phyloP scores from a whole-genome alignment of 2,113 vertebrate species.

The Xenotilapia flavipinnis region DNA sequence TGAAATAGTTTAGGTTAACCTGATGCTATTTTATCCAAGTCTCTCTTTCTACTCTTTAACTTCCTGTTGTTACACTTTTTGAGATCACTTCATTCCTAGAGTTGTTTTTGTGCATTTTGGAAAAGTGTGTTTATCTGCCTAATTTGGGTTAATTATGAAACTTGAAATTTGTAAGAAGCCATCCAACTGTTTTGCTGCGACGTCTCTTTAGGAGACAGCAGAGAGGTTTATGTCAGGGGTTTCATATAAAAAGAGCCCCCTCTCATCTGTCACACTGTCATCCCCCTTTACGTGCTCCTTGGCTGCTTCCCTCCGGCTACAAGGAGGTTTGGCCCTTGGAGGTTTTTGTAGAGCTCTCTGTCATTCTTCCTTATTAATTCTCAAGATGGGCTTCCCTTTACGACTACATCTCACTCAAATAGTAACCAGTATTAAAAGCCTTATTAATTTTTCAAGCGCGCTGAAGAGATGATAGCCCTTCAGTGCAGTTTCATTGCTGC shows the following conservation, averaged over 20 bases:
- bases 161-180: not conserved
- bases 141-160: not conserved
- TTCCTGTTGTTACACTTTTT: not conserved
- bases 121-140: not conserved
- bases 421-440: conserved; percentile 58
- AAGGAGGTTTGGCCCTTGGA: not conserved
- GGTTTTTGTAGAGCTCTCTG: conserved; percentile 14
- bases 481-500: conserved; percentile 1
- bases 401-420: conserved; percentile 40
- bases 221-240: conserved; percentile 22
- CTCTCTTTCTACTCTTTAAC: not conserved
- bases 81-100: not conserved
- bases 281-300: not conserved
- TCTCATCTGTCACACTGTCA: conserved; percentile 23
- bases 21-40: conserved; percentile 14
- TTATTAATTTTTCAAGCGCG: conserved; percentile 55
- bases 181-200: not conserved
- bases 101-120: not conserved
- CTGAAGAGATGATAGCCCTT: conserved; percentile 5
- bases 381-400: conserved; percentile 40
- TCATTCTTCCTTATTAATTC: conserved; percentile 31
- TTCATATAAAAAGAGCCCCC: not conserved
- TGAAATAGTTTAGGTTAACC: conserved; percentile 26
- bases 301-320: not conserved
- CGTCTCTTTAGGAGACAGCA: conserved; percentile 10